Base-by-base conservation (phyloP, 2,888 invertebrate species). In the Ophion costatus region DNA sequence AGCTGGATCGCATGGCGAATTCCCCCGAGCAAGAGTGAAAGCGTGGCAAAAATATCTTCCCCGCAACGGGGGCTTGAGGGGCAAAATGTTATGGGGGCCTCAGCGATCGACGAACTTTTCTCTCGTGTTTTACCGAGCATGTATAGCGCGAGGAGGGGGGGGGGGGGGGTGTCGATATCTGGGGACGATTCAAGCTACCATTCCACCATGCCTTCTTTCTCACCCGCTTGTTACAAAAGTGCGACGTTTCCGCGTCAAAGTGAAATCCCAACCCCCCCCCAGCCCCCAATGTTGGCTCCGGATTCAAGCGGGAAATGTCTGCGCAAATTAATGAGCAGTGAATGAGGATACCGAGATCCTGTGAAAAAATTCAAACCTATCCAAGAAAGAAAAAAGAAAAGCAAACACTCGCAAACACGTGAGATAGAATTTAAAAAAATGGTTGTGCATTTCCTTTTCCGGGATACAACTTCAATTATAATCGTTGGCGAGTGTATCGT, bases 21-120 rank as follows among this genome's bases (percentile, higher is more conserved):
- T 45, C 33, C 51, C 73, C 67, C 76, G 76, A 82, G 80, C 80
- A 80, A 86, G 85, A 88, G 88, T 88, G 88, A 88, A 88, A 88
- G 87, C 87, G 86, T 86, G 81, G 85, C 85, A 87, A 86, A 86
- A 88, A 86, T 80, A 80, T 83, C 64, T 73, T 75, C 85, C 75
- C 80, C 59, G 71, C 42, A 17, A 29, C n/a, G 51, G 24, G n/a
- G 5, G 10, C 10, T 38, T 67, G 69, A 56, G 69, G 24, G 17
- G 56, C 33, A 38, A 61, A 73, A 76, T 75, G 64, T 82, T 73
- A 80, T 51, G 76, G 80, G 80, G 79, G 86, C 81, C 74, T 83
- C 66, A 67, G 22, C 61, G 83, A 82, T 76, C 75, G 84, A 76
- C 82, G 76, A 82, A 82, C 82, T 84, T 86, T 74, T 82, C 82